Base-by-base conservation (phyloP, 2,888 invertebrate genomes). In the Chrysolina oricalcia region DNA sequence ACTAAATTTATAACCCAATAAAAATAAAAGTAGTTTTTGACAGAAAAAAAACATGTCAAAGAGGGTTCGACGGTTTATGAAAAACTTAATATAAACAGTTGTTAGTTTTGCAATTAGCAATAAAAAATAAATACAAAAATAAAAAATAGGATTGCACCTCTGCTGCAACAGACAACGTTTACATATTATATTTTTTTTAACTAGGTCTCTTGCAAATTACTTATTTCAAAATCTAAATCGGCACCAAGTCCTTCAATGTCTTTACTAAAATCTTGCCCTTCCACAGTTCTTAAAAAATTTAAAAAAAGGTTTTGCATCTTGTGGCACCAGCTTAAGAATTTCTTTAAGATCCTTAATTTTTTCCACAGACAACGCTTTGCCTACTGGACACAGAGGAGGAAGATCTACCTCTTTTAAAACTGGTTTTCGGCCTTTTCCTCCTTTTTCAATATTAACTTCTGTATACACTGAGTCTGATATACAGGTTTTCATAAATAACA, bases 31-130 rank as follows among this genome's bases (percentile, higher is more conserved):
- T 13, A 70, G 53, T 56, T 53, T 56, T 53, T 23, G 59, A 70
- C 53, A 70, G 53, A 59, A 70, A 70, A 70, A 17, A 70, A 70
- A 41, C 41, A 59, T n/a, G n/a, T n/a, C 59, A 70, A 70, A 59
- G 59, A 70, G 70, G 27, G 17, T 70, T 70, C 53, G 59, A 27
- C 62, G 53, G 11, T 59, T 70, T 70, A 70, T 59, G 17, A 5
- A 59, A 62, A 70, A 59, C 62, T 70, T 62, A 53, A 59, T 56
- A 70, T 56, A 53, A 70, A 70, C 13, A 56, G 59, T 56, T 56
- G 70, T 41, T 59, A 59, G 59, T 59, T 59, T n/a, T 40, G 40
- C 40, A 40, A 40, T 40, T 40, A 40, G 40, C 40, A 40, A 40
- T 40, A 40, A 40, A 40, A 40, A 40, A 40, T n/a, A n/a, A n/a